These are phyloP conservation scores for Argentina silus DNA, from an alignment of 2,797 vertebrate genomes.

Conservation along the genomic window DNA sequence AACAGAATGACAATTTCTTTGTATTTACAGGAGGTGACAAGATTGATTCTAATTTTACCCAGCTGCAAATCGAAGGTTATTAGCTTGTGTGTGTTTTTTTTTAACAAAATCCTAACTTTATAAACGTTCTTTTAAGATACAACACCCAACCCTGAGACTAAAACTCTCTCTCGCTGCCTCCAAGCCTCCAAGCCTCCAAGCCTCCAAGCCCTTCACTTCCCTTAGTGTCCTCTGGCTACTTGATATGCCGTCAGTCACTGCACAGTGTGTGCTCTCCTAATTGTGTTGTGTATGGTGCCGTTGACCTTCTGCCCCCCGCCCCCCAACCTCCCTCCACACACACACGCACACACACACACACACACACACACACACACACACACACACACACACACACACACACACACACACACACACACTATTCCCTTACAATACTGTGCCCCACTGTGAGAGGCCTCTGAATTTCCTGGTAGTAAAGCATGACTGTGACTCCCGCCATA, in stretches of 20 bases:
- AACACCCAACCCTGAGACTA: not conserved
- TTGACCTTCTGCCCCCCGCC: constrained; percentile 65
- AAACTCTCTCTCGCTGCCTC: no score
- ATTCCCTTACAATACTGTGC: constrained; percentile 34
- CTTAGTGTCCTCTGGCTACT: constrained; percentile 35
- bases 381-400: not conserved
- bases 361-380: not conserved
- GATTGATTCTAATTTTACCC: not conserved
- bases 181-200: not conserved
- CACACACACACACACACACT: constrained; percentile 7
- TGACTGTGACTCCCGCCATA: constrained; percentile 71
- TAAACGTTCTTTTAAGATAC: not conserved
- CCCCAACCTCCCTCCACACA: constrained; percentile 12
- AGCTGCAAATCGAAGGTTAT: no score
- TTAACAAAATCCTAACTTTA: not conserved
- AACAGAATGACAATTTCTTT: not conserved
- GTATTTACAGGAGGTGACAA: not conserved
- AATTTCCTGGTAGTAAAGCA: constrained; percentile 64
- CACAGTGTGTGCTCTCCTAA: constrained; percentile 53
- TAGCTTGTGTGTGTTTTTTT: not conserved
- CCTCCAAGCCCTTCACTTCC: not conserved
- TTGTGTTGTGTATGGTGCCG: constrained; percentile 43
- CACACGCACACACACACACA: not conserved
- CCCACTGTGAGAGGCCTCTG: constrained; percentile 57
- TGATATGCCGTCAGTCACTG: constrained; percentile 49